phyloP scores from a whole-genome alignment of 1,140 invertebrate species.

The Gryllus bimaculatus region DNA sequence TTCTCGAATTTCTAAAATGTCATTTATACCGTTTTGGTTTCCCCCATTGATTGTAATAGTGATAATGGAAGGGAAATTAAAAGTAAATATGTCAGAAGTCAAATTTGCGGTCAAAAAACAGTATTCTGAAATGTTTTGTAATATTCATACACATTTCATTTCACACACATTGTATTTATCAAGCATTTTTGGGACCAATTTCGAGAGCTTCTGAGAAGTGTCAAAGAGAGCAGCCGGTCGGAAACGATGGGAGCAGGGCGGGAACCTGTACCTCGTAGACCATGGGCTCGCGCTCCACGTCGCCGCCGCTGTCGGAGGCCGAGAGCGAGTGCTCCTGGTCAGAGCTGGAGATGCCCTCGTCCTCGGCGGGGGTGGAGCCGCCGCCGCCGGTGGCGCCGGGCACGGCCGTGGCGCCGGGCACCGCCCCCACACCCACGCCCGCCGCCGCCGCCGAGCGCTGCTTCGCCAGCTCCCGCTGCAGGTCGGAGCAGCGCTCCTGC shows the following conservation, averaged over 20 bases:
- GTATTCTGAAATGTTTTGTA: too few species aligned
- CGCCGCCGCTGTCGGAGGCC: slow-evolving; percentile 41
- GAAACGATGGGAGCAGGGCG: too few species aligned
- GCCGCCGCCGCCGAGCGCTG: slow-evolving; percentile 29
- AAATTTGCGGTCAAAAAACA: neutral
- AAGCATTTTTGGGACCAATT: too few species aligned
- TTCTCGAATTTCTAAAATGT: too few species aligned
- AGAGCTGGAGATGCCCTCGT: slow-evolving; percentile 76
- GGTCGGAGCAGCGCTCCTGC: slow-evolving; percentile 59
- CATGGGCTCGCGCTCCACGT: slow-evolving; percentile 45
- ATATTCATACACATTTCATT: too few species aligned
- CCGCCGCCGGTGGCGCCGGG: slow-evolving; percentile 22
- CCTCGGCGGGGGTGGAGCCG: slow-evolving; percentile 67
- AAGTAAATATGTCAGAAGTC: neutral
- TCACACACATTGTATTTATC: too few species aligned
- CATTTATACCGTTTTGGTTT: too few species aligned
- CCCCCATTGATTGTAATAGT: too few species aligned
- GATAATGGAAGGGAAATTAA: neutral
- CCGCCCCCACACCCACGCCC: neutral
- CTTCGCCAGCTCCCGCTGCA: slow-evolving; percentile 46
- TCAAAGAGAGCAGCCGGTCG: too few species aligned
- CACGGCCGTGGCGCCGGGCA: slow-evolving; percentile 28
- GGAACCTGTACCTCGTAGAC: slow-evolving; percentile 48
- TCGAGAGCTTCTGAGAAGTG: too few species aligned
- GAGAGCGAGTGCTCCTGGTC: slow-evolving; percentile 37